A percentile compares a stretch with the other conserved stretches of the same genome.
Conservation (phyloP, 2,797 vertebrate genomes). For the Columba guinea region DNA sequence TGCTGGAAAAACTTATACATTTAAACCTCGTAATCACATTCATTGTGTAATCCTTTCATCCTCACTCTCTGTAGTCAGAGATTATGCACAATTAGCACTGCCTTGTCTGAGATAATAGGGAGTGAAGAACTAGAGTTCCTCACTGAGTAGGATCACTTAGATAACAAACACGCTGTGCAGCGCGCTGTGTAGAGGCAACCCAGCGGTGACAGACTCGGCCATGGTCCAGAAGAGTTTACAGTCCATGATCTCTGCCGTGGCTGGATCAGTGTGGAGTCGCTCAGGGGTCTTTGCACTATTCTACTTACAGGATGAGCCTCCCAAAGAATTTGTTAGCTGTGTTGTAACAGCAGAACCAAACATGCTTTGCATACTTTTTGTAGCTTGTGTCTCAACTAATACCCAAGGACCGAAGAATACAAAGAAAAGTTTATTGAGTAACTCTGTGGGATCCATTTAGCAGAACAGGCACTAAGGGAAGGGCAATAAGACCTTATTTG, state of each 20-base stretch:
- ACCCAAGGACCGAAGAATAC: not conserved
- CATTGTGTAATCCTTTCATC: not conserved
- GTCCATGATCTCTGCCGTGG: not conserved
- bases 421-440: not conserved
- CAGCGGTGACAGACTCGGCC: not conserved
- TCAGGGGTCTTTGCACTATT: not conserved
- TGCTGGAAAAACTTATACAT: not conserved
- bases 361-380: not conserved
- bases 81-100: not conserved
- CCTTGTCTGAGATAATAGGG: not conserved
- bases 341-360: not conserved
- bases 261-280: rapidly evolving
- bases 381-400: not conserved
- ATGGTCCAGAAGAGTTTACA: rapidly evolving
- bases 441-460: not conserved
- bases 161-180: rapidly evolving
- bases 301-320: not conserved
- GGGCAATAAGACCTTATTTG: not conserved
- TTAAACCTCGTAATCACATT: not conserved
- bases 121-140: not conserved
- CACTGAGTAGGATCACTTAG: not conserved
- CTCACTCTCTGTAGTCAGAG: not conserved
- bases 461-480: not conserved
- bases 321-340: not conserved
- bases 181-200: not conserved